phyloP scores from a whole-genome alignment of 2,888 invertebrate genomes.

The Iselma pallidipennis region DNA sequence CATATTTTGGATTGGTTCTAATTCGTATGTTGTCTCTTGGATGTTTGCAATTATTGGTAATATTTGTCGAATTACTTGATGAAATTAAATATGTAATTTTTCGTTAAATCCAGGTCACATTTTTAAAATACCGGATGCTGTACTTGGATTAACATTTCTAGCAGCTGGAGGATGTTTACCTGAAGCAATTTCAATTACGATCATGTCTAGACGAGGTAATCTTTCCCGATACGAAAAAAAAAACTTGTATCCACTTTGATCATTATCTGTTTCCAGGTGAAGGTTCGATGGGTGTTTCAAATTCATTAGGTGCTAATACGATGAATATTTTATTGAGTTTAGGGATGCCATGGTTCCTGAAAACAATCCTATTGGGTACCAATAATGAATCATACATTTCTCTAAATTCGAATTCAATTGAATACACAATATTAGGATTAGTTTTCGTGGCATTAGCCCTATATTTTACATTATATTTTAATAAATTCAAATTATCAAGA shows the following conservation, averaged over 20 bases:
- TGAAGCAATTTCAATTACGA: constrained; percentile 79
- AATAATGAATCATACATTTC: constrained; percentile 58
- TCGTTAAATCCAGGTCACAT: constrained; percentile 64
- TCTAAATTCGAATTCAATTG: constrained; percentile 79
- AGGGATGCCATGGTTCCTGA: constrained; percentile 84
- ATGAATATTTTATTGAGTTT: constrained; percentile 81
- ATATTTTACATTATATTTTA: constrained; percentile 69
- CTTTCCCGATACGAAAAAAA: too few species aligned
- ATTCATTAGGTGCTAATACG: constrained; percentile 84
- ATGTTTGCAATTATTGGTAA: constrained; percentile 86
- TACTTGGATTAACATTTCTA: constrained; percentile 90
- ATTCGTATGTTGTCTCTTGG: constrained; percentile 90
- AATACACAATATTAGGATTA: constrained; percentile 79
- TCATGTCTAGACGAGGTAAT: constrained; percentile 83
- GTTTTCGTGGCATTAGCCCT: constrained; percentile 73
- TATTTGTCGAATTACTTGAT: not conserved
- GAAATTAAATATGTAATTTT: constrained; percentile 4
- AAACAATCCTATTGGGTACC: constrained; percentile 62
- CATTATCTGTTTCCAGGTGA: constrained; percentile 64
- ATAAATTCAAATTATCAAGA: constrained; percentile 72
- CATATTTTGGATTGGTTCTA: constrained; percentile 80
- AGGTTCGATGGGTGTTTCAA: constrained; percentile 85
- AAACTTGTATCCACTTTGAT: too few species aligned
- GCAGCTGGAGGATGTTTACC: constrained; percentile 91
- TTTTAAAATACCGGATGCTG: constrained; percentile 79